A percentile compares a stretch with the other conserved stretches of the same genome.
Conservation (phyloP, 2,888 invertebrate genomes). For the Ecliptopera silaceata region DNA sequence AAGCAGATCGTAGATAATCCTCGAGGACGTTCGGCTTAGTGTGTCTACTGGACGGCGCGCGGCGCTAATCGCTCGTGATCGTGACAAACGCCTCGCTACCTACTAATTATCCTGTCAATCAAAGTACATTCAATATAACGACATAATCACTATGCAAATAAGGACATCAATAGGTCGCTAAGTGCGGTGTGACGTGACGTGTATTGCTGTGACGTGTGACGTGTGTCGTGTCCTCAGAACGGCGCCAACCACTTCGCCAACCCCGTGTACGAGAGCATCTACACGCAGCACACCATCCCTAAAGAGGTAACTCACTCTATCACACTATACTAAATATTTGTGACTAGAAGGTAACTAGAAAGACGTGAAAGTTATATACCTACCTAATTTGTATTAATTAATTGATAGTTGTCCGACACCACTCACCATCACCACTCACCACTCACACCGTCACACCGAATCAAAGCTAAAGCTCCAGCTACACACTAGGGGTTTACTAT, state of each 20-base stretch:
- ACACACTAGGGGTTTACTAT: no score
- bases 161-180: neutral
- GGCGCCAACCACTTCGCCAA: conserved; percentile 90
- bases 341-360: no score
- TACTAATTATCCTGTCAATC: neutral
- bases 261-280: conserved; percentile 93
- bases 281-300: conserved; percentile 66
- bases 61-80: neutral
- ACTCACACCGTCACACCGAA: no score
- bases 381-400: no score
- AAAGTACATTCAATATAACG: neutral
- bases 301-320: conserved; percentile 49
- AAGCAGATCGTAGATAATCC: no score
- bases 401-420: no score
- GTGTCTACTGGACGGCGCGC: no score
- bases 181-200: neutral
- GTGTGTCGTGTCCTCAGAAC: conserved; percentile 50
- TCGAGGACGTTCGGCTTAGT: no score
- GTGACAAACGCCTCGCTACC: neutral
- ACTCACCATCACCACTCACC: no score
- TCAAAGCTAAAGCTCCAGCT: no score
- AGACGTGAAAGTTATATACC: no score
- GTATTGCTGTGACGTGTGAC: neutral
- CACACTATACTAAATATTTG: neutral
- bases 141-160: neutral